Conservation (phyloP, 2,113 vertebrate genomes). For the Micronycteris hirsuta region DNA sequence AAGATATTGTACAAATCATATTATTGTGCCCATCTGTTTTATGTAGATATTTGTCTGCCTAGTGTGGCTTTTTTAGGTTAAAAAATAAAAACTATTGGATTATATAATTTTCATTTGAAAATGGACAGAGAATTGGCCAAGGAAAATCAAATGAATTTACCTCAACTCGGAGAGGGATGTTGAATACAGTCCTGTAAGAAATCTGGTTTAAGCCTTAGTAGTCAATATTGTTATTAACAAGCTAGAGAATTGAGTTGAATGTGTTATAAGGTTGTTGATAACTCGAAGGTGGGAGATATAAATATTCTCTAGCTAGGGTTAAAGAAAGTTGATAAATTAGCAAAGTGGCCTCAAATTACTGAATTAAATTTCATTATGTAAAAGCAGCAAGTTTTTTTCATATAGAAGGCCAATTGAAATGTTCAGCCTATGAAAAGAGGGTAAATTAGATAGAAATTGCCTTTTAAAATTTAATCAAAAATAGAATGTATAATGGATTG, state of each 20-base stretch:
- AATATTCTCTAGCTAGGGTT: background rate
- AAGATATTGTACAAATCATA: background rate
- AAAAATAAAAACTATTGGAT: background rate
- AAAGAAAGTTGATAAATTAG: slow-evolving; percentile 35
- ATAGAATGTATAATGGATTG: background rate
- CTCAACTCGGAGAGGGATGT: background rate
- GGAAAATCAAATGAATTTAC: background rate
- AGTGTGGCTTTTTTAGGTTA: background rate
- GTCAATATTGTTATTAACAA: slow-evolving; percentile 28
- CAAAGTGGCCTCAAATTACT: background rate
- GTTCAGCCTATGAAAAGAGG: background rate
- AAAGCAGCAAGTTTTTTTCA: background rate
- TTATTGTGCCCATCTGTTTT: slow-evolving; percentile 1
- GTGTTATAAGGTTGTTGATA: background rate
- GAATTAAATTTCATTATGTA: background rate
- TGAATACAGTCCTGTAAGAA: background rate
- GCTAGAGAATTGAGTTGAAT: background rate
- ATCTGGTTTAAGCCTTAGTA: background rate
- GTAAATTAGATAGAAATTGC: background rate
- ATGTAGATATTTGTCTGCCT: background rate
- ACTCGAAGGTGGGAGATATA: background rate
- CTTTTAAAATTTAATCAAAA: slow-evolving; percentile 16
- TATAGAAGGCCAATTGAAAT: background rate
- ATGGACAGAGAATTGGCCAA: background rate
- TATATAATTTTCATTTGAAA: background rate